A percentile compares a stretch with the other conserved stretches of the same genome.
phyloP scores from a whole-genome alignment of 2,113 vertebrate genomes.

The Casuarius casuarius region DNA sequence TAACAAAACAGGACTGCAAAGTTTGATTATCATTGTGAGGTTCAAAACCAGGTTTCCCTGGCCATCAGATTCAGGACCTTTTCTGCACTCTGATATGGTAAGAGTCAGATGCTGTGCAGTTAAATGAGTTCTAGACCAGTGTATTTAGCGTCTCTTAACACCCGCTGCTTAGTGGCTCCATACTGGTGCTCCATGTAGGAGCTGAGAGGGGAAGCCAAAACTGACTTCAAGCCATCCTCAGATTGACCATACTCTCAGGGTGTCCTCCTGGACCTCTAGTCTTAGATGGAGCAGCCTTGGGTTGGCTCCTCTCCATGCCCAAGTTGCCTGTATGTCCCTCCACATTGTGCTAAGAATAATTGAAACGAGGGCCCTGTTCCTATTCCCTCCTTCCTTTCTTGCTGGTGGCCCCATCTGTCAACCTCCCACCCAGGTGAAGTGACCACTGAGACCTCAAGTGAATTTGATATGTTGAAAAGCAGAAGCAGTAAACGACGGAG shows the following conservation, averaged over 20 bases:
- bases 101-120: not conserved
- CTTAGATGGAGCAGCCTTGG: not conserved
- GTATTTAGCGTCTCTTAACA: not conserved
- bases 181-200: not conserved
- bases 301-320: not conserved
- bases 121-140: not conserved
- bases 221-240: not conserved
- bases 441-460: not conserved
- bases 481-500: not conserved
- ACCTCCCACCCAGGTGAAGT: not conserved
- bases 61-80: not conserved
- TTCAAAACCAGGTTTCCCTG: not conserved
- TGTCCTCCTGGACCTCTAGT: not conserved
- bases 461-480: not conserved
- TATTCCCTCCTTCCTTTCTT: not conserved
- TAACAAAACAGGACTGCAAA: not conserved
- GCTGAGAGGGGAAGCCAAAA: not conserved
- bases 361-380: not conserved
- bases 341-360: not conserved
- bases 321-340: not conserved
- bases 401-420: not conserved
- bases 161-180: not conserved
- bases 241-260: not conserved
- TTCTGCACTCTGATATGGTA: not conserved
- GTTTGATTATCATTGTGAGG: not conserved